Percentiles rank a stretch among this genome's conserved stretches.
These are phyloP conservation scores for Odobenus rosmarus DNA, from an alignment of 2,113 vertebrate genomes.

Conservation along the genomic window DNA sequence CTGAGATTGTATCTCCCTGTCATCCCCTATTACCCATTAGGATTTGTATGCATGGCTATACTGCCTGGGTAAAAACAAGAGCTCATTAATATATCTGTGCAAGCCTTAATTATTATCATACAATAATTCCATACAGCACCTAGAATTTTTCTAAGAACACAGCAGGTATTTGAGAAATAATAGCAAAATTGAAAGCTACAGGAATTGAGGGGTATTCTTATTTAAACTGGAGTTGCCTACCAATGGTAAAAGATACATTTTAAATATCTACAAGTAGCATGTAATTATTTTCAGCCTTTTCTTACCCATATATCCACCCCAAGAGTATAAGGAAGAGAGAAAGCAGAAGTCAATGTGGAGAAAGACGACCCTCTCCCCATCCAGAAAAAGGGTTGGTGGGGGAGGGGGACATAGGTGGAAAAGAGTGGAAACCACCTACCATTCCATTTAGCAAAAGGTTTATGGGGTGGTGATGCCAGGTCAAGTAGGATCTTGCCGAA, in stretches of 20 bases:
- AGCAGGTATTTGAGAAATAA: neutral
- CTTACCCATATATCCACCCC: neutral
- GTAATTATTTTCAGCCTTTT: neutral
- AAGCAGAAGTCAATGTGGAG: accelerated
- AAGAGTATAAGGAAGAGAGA: neutral
- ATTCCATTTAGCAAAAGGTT: neutral
- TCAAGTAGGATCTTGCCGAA: neutral
- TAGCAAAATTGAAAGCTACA: neutral
- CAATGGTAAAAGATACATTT: neutral
- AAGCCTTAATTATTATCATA: too few relatives aligned
- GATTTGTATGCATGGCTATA: too few relatives aligned
- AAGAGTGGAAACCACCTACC: neutral
- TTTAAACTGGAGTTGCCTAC: neutral
- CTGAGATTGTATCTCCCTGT: neutral
- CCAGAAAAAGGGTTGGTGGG: neutral
- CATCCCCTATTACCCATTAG: neutral
- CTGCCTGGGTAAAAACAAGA: neutral
- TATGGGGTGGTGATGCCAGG: neutral
- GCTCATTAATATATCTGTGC: neutral
- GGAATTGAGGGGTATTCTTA: neutral
- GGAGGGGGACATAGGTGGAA: accelerated
- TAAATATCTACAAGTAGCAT: neutral
- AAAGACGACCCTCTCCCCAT: neutral
- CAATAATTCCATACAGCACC: neutral
- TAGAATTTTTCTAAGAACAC: too few relatives aligned